phyloP scores from a whole-genome alignment of 2,797 vertebrate species.

The Acipenser ruthenus region DNA sequence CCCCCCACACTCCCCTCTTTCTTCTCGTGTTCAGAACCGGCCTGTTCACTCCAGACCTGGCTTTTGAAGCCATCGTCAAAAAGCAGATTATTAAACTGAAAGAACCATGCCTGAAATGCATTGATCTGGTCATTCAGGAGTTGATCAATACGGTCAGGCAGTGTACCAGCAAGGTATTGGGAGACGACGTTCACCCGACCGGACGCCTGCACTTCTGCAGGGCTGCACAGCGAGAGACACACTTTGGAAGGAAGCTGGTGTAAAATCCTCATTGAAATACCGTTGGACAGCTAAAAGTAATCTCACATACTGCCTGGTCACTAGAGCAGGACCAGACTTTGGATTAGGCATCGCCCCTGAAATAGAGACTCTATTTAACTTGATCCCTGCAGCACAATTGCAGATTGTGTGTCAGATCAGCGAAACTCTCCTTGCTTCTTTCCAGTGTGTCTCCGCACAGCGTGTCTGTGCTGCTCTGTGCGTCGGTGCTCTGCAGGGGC shows the following conservation, averaged over 20 bases:
- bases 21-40: conserved; percentile 74
- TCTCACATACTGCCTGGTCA: too few relatives aligned
- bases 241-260: conserved; percentile 10
- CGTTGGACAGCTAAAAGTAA: too few relatives aligned
- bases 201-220: neutral
- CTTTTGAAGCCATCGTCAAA: conserved; percentile 97
- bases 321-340: too few relatives aligned
- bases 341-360: too few relatives aligned
- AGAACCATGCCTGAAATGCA: conserved; percentile 94
- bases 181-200: conserved; percentile 35
- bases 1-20: neutral
- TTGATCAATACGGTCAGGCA: conserved; percentile 95
- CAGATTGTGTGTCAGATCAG: too few relatives aligned
- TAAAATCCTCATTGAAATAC: too few relatives aligned
- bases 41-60: conserved; percentile 95
- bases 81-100: conserved; percentile 98
- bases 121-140: conserved; percentile 97
- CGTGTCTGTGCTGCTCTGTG: neutral
- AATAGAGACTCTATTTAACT: too few relatives aligned
- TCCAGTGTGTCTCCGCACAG: neutral
- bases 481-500: neutral
- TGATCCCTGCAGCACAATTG: too few relatives aligned
- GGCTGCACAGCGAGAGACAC: neutral
- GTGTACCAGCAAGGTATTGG: conserved; percentile 89
- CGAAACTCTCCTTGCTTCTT: neutral